Percentiles rank a stretch among this genome's conserved stretches.
phyloP scores from a whole-genome alignment of 2,888 invertebrate species.

The Lasiommata megera region DNA sequence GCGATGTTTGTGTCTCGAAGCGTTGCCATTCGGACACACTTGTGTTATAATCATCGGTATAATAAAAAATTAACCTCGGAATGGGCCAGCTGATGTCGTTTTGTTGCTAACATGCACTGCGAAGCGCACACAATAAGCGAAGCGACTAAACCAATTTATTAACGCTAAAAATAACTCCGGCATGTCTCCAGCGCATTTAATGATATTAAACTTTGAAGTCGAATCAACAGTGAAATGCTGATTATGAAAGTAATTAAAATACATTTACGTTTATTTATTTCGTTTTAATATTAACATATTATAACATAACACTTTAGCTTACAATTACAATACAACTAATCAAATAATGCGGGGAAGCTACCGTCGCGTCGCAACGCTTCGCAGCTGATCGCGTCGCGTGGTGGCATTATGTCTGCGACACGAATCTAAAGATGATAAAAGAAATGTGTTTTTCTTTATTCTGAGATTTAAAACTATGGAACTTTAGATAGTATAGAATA shows the following conservation, averaged over 20 bases:
- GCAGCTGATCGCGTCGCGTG: too few relatives aligned
- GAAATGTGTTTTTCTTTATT: too few relatives aligned
- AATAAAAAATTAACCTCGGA: constrained; percentile 3
- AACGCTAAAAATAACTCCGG: constrained; percentile 77
- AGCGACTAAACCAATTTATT: constrained; percentile 79
- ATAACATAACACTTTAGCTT: too few relatives aligned
- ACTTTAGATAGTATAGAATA: too few relatives aligned
- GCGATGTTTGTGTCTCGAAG: neutral
- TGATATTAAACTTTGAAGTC: constrained; percentile 74
- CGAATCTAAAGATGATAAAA: neutral
- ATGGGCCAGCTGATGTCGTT: constrained; percentile 39
- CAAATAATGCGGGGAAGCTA: too few relatives aligned
- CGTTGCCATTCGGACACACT: neutral
- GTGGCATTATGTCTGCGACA: too few relatives aligned
- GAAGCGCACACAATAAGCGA: constrained; percentile 73
- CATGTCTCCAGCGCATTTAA: constrained; percentile 70
- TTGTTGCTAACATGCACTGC: constrained; percentile 36
- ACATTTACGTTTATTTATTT: too few relatives aligned
- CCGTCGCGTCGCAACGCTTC: too few relatives aligned
- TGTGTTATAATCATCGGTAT: neutral
- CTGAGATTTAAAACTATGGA: too few relatives aligned
- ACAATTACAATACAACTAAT: too few relatives aligned
- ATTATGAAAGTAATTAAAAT: constrained; percentile 19
- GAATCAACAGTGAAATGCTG: constrained; percentile 47
- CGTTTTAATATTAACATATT: too few relatives aligned